phyloP scores from a whole-genome alignment of 2,888 invertebrate genomes.

The Caenorhabditis parvicauda region DNA sequence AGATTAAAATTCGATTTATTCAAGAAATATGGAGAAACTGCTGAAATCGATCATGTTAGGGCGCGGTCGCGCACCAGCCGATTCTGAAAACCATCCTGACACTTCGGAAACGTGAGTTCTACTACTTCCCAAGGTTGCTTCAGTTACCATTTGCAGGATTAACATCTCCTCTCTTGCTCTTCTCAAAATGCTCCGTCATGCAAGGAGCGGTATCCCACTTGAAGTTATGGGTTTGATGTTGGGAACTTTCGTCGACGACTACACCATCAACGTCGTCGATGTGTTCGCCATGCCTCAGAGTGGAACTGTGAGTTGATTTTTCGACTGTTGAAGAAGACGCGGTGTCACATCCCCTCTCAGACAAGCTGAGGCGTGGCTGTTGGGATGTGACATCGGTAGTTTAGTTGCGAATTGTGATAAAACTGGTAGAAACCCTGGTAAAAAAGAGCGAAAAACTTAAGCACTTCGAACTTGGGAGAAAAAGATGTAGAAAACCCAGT shows the following conservation, averaged over 20 bases:
- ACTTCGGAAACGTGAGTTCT: conserved; percentile 82
- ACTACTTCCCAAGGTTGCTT: background rate
- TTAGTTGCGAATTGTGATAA: too few species aligned
- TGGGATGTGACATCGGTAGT: too few species aligned
- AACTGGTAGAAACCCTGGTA: too few species aligned
- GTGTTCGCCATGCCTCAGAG: conserved; percentile 98
- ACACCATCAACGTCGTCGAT: conserved; percentile 96
- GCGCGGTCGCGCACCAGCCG: conserved; percentile 7
- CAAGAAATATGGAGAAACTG: too few species aligned
- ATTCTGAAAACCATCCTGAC: conserved; percentile 80
- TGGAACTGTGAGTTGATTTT: conserved; percentile 28
- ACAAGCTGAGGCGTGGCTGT: background rate
- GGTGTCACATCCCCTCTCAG: too few species aligned
- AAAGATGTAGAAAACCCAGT: too few species aligned
- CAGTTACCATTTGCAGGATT: conserved; percentile 63
- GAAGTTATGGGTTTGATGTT: conserved; percentile 85
- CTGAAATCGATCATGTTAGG: background rate
- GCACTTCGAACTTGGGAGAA: too few species aligned
- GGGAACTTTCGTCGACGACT: conserved; percentile 99
- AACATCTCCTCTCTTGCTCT: conserved; percentile 86
- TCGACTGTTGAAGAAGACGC: background rate
- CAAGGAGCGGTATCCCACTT: conserved; percentile 68
- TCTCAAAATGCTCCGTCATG: conserved; percentile 97
- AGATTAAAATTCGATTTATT: too few species aligned
- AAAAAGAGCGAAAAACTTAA: too few species aligned